Evolutionary conservation across 1,140 invertebrate species (phyloP).

Genomic region (Phymorhynchus buccinoides): DNA sequence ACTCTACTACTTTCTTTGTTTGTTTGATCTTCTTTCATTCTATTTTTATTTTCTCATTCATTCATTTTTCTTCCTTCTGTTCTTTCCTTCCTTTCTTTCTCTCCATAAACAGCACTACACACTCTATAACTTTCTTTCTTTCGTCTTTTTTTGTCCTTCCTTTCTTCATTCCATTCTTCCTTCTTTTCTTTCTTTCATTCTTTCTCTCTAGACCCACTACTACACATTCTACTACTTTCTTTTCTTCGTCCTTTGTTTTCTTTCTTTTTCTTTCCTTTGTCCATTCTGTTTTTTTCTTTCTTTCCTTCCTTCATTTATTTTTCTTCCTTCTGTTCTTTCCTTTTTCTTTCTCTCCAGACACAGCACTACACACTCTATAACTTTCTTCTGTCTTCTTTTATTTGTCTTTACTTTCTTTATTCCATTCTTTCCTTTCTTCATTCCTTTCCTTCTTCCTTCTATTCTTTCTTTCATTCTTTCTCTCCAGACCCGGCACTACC

Average conservation of each 20-base stretch:
- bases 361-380: neutral
- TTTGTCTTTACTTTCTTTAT: neutral
- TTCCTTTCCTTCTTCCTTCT: too few species aligned
- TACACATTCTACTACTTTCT: neutral
- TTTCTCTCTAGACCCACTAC: neutral
- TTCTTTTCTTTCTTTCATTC: too few species aligned
- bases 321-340: neutral
- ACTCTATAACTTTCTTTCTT: neutral
- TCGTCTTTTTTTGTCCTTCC: neutral
- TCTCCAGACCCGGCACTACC: too few species aligned
- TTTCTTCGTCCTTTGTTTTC: too few species aligned
- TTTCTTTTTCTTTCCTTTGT: too few species aligned
- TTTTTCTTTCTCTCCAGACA: conserved; percentile 26
- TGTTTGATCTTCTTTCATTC: too few species aligned
- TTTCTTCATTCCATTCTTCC: neutral
- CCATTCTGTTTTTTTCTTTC: too few species aligned
- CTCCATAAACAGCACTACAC: too few species aligned
- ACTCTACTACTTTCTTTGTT: too few species aligned
- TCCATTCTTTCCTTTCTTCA: neutral
- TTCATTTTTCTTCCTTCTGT: neutral
- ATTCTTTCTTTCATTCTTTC: too few species aligned
- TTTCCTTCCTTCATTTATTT: too few species aligned
- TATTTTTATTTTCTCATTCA: too few species aligned
- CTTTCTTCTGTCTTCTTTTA: neutral
- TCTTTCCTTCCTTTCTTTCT: conserved; percentile 21